These are phyloP conservation scores for Pterocles gutturalis DNA, from an alignment of 2,113 vertebrate genomes.

Conservation along the genomic window DNA sequence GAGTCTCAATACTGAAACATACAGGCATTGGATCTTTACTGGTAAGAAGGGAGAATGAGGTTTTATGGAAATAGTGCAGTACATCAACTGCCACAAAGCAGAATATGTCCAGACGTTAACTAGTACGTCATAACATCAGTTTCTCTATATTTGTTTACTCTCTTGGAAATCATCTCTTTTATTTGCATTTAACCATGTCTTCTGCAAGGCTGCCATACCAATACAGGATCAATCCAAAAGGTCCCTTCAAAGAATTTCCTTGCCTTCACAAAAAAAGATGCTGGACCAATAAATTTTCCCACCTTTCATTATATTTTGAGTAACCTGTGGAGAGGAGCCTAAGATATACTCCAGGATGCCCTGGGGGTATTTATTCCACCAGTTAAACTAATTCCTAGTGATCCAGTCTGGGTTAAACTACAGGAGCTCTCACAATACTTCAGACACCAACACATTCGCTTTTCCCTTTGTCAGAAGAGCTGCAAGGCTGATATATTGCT, in stretches of 20 bases:
- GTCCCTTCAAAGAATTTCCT: neutral
- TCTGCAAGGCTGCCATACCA: neutral
- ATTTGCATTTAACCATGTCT: neutral
- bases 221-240: neutral
- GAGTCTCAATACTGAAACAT: neutral
- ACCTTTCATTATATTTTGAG: neutral
- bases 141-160: neutral
- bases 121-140: neutral
- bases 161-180: neutral
- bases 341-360: neutral
- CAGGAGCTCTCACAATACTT: neutral
- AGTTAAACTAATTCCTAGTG: neutral
- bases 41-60: neutral
- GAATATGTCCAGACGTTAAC: neutral
- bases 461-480: neutral
- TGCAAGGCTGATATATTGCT: neutral
- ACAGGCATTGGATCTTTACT: neutral
- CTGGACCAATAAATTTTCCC: neutral
- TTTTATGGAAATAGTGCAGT: neutral
- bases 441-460: neutral
- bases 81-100: neutral
- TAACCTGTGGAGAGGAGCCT: neutral
- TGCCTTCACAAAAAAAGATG: neutral
- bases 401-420: neutral
- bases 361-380: neutral